These are phyloP conservation scores for Aplocera efformata DNA, from an alignment of 2,888 invertebrate genomes.

Conservation along the genomic window DNA sequence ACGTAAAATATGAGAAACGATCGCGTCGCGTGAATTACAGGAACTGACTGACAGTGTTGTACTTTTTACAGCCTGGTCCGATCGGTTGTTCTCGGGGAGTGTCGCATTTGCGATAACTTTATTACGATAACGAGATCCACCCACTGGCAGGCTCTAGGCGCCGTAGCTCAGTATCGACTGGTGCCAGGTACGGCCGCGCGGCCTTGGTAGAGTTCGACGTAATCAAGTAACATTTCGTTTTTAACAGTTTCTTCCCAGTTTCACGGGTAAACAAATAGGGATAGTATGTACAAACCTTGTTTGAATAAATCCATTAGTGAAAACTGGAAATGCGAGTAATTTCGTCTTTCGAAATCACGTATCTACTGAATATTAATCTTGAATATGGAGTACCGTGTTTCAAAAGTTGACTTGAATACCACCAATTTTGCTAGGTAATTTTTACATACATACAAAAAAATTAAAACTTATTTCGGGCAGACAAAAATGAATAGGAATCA, in stretches of 20 bases:
- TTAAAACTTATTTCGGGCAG: no score
- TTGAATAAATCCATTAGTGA: constrained; percentile 52
- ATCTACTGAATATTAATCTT: no score
- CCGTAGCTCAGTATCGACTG: constrained; percentile 38
- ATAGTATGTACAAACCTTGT: constrained; percentile 42
- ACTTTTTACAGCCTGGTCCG: no score
- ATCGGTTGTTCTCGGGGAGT: no score
- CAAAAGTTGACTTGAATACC: no score
- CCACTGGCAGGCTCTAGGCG: constrained; percentile 48
- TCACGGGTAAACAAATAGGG: no score
- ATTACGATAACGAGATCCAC: constrained; percentile 60
- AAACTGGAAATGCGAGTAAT: background rate
- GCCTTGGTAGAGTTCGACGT: constrained; percentile 69
- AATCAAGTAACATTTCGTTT: constrained; percentile 44
- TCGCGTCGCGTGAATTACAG: constrained; percentile 2
- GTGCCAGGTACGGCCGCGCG: constrained; percentile 72
- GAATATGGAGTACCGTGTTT: no score
- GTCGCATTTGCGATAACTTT: no score
- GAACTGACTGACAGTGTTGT: constrained; percentile 11
- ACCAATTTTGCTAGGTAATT: no score
- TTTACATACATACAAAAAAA: no score
- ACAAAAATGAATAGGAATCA: no score
- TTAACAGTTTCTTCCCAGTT: constrained; percentile 27
- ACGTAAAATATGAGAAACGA: constrained; percentile 11
- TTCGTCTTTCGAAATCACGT: no score